phyloP scores from a whole-genome alignment of 1,140 invertebrate genomes.

The Agraylea sexmaculata region DNA sequence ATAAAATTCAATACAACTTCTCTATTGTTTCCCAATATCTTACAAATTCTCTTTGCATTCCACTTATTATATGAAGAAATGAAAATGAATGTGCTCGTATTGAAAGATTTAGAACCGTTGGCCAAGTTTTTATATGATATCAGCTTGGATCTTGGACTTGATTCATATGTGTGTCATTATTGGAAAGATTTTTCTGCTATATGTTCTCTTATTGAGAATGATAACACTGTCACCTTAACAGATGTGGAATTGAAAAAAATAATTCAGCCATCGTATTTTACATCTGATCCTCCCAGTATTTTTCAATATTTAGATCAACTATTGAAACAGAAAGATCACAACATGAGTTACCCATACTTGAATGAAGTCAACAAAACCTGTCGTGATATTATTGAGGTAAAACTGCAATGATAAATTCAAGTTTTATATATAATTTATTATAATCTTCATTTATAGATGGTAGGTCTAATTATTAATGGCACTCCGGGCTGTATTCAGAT shows the following conservation, averaged over 20 bases:
- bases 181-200: conserved; percentile 71
- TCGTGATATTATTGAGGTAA: conserved; percentile 59
- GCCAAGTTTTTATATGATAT: conserved; percentile 67
- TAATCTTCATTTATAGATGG: conserved; percentile 20
- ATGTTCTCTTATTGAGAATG: conserved; percentile 32
- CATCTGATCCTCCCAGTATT: conserved; percentile 52
- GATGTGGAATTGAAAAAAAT: conserved; percentile 48
- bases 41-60: conserved; percentile 64
- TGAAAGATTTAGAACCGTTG: conserved; percentile 54
- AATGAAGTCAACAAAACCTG: conserved; percentile 56
- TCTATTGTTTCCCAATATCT: conserved; percentile 60
- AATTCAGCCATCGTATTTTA: conserved; percentile 48
- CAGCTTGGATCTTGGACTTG: conserved; percentile 61
- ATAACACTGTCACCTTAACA: conserved; percentile 35
- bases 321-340: conserved; percentile 37
- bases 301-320: conserved; percentile 57
- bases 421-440: conserved; percentile 7
- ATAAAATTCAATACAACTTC: conserved; percentile 52
- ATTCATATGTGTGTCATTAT: conserved; percentile 68
- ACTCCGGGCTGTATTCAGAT: conserved; percentile 22
- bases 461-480: conserved; percentile 24
- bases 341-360: conserved; percentile 56
- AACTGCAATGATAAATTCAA: conserved; percentile 19
- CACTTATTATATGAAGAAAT: conserved; percentile 88
- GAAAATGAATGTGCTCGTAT: conserved; percentile 64